Conservation (phyloP, 1,140 invertebrate genomes). For the Aphelinus certus region DNA sequence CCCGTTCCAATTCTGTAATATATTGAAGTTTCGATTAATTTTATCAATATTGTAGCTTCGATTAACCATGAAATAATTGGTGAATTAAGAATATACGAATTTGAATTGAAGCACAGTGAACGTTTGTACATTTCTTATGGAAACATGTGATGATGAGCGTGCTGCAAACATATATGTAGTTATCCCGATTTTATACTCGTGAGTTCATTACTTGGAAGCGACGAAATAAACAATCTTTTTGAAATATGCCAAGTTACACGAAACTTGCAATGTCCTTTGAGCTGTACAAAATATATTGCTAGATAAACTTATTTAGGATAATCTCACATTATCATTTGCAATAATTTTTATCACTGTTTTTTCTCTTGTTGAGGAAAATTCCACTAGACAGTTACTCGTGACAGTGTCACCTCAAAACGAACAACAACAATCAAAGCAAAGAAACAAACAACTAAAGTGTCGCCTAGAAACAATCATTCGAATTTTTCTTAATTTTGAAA, state of each 20-base stretch:
- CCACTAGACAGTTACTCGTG: too few species aligned
- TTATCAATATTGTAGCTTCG: background rate
- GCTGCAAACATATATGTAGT: background rate
- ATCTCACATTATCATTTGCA: background rate
- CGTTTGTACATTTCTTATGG: slow-evolving; percentile 29
- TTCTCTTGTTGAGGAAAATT: too few species aligned
- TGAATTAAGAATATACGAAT: background rate
- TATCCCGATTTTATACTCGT: slow-evolving; percentile 13
- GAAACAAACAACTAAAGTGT: background rate
- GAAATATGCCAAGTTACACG: slow-evolving; percentile 7
- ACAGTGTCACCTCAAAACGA: too few species aligned
- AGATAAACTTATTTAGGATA: slow-evolving; percentile 12
- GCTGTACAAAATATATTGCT: slow-evolving; percentile 35
- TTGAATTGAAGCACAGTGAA: slow-evolving; percentile 14
- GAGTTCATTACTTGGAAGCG: slow-evolving; percentile 16
- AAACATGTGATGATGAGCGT: background rate
- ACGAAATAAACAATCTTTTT: background rate
- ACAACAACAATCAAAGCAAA: too few species aligned
- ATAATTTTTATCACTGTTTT: background rate
- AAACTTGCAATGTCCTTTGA: slow-evolving; percentile 28
- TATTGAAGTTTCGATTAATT: slow-evolving; percentile 35
- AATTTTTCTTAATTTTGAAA: slow-evolving; percentile 19
- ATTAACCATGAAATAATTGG: too few species aligned
- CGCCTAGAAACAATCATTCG: slow-evolving; percentile 6
- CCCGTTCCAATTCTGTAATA: slow-evolving; percentile 32